Base-by-base conservation (phyloP, 30 jellyfish, hydroid and myxozoan species). In the Pseudorhiza aurosa region DNA sequence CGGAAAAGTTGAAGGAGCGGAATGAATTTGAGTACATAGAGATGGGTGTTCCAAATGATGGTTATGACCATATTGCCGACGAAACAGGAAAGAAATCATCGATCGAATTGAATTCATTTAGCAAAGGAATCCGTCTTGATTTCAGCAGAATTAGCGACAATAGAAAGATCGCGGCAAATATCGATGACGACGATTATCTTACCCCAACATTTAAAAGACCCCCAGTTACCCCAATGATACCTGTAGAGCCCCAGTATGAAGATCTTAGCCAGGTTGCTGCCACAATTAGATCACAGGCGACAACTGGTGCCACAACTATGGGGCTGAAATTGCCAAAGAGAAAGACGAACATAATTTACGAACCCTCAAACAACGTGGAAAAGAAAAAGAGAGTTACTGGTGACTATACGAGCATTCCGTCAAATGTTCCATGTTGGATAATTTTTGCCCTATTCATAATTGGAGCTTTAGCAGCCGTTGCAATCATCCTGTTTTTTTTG, bases 361-460 rank as follows among this genome's bases (percentile, higher is more conserved):
- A 70, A 14, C 83, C 83, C 0, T n/a, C 83, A 15, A 40, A 22
- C 3, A 40, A 22, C 3, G 49, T 47, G 9, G 29, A 70, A 51
- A 70, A 70, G 70, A 47, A 70, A 31, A 27, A 4, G 29, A 18
- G 14, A 15, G 17, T 6, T 15, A 10, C 27, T 12, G 57, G 47
- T 2, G 18, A n/a, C 2, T 25, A 18, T 11, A 57, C 27, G 14
- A 17, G 24, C 22, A 31, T 36, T 14, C 5, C 46, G 24, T 21
- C 31, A 2, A 50, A 33, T 9, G 69, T 70, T 24, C 83, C 83
- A n/a, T 70, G 32, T 70, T 47, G 83, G 83, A 17, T 70, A 0
- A 8, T 45, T 19, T 27, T n/a, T 70, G 69, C 71, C 14, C 29
- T 70, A 12, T 1, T 70, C 10, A 36, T 70, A 2, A 25, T 70